Evolutionary conservation across 2,113 vertebrate genomes (phyloP), one percentile per base, ranked within the genome.

Genomic region (Heloderma charlesbogerti): DNA sequence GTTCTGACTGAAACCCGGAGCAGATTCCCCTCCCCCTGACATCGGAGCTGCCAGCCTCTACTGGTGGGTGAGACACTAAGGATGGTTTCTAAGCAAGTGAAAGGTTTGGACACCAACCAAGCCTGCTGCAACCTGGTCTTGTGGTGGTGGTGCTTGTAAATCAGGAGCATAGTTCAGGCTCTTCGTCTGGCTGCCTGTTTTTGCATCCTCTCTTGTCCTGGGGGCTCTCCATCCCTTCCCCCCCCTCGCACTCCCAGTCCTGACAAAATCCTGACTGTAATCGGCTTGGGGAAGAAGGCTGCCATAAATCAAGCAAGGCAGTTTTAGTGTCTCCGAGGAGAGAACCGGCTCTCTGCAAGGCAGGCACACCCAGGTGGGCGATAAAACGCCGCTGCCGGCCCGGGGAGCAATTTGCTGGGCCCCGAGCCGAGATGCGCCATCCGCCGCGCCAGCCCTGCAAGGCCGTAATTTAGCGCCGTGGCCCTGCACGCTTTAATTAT

Each of bases 281-380:
- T 83, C 51, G 29, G 79, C 80, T 82, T 34, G 85, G 40, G 29
- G 67, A 57, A 45, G 67, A n/a, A 66, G 79, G n/a, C 51, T 13
- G 63, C 9, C 22, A 67, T 83, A 83, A 89, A 89, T 89, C 88
- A 89, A 57, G n/a, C 60, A 20, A 3, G 78, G 40, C 63, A 67
- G 43, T 8, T 81, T 81, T 69, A 88, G 43, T 71, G 63, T 69
- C 34, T 80, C 66, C 2, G 51, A 60, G 80, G 69, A 74, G 34
- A 31, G 54, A 84, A 31, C 9, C 37, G 40, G 51, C 37, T 87
- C 71, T 60, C 54, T 1, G 57, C 54, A 20, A 66, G 69, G 51
- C 88, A 89, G 51, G 71, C 69, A 43, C 18, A 34, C 80, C 88
- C 69, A 60, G 69, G 80, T 43, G 54, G 80, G 48, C n/a, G 51